Percentiles rank a stretch among this genome's conserved stretches.
These are phyloP conservation scores for Archocentrus centrarchus DNA, from an alignment of 2,113 vertebrate genomes.

Conservation along the genomic window DNA sequence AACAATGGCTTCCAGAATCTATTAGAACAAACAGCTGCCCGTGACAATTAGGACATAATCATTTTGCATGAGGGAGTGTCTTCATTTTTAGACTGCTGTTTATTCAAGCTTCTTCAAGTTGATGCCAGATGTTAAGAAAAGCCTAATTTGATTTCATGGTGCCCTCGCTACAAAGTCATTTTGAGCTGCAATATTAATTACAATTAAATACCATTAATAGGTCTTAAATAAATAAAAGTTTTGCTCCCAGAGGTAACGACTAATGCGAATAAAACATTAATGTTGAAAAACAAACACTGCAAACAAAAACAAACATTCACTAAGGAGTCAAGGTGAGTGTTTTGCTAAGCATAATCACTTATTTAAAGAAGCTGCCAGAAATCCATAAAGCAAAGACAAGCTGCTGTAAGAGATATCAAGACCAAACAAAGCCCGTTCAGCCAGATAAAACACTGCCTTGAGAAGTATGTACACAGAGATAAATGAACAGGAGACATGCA, in stretches of 20 bases:
- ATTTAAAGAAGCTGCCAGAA: conserved; percentile 84
- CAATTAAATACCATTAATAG: conserved; percentile 56
- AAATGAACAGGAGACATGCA: conserved; percentile 70
- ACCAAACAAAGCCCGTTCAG: conserved; percentile 83
- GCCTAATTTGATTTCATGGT: conserved; percentile 48
- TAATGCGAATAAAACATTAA: conserved; percentile 56
- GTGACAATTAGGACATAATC: conserved; percentile 72
- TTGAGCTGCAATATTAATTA: conserved; percentile 50
- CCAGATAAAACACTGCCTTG: conserved; percentile 83
- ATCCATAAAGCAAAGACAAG: conserved; percentile 85
- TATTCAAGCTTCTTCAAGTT: conserved; percentile 50
- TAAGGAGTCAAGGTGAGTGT: conserved; percentile 78
- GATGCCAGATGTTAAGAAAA: conserved; percentile 64
- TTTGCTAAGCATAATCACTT: conserved; percentile 80
- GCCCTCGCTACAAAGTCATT: conserved; percentile 30
- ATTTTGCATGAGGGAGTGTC: conserved; percentile 62
- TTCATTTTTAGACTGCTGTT: conserved; percentile 54
- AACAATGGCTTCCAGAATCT: conserved; percentile 76
- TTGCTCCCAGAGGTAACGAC: conserved; percentile 19
- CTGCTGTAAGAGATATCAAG: conserved; percentile 85
- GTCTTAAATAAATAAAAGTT: conserved; percentile 51
- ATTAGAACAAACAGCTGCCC: conserved; percentile 80
- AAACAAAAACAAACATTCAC: conserved; percentile 63
- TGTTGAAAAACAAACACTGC: conserved; percentile 55
- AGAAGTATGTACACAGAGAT: conserved; percentile 84